These are phyloP conservation scores for Cephus rjabovi DNA, from an alignment of 2,888 invertebrate species.

Conservation along the genomic window DNA sequence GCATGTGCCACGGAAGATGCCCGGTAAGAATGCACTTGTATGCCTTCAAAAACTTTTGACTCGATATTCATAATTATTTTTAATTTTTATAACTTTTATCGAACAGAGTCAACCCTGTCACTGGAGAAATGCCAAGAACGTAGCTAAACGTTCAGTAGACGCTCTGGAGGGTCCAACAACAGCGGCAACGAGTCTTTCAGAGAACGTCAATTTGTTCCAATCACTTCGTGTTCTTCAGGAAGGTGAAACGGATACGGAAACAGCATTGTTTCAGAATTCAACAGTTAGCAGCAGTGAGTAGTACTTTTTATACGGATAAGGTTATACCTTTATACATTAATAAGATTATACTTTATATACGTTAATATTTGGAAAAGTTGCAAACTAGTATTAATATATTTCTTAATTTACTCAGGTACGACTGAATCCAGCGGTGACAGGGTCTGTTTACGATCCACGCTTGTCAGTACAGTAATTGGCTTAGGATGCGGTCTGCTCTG, in stretches of 20 bases:
- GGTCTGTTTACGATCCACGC: constrained; percentile 72
- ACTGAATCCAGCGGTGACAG: constrained; percentile 43
- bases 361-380: too few relatives aligned
- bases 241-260: constrained; percentile 79
- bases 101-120: constrained; percentile 91
- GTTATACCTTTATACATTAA: too few relatives aligned
- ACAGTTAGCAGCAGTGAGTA: constrained; percentile 45
- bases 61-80: background rate
- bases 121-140: constrained; percentile 89
- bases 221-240: constrained; percentile 89
- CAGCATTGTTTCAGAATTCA: constrained; percentile 56
- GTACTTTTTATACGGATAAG: background rate
- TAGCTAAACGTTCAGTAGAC: constrained; percentile 78
- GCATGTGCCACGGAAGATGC: constrained; percentile 95
- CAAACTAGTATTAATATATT: background rate
- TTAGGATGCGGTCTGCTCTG: constrained; percentile 78
- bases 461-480: constrained; percentile 77
- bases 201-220: constrained; percentile 91
- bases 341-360: too few relatives aligned
- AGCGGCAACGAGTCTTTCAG: constrained; percentile 74
- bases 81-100: background rate
- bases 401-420: background rate
- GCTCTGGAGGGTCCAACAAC: constrained; percentile 64
- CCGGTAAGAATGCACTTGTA: constrained; percentile 75
- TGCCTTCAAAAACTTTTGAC: background rate